Evolutionary conservation across 1,140 invertebrate genomes (phyloP).

Genomic region (Cotesia glomerata): DNA sequence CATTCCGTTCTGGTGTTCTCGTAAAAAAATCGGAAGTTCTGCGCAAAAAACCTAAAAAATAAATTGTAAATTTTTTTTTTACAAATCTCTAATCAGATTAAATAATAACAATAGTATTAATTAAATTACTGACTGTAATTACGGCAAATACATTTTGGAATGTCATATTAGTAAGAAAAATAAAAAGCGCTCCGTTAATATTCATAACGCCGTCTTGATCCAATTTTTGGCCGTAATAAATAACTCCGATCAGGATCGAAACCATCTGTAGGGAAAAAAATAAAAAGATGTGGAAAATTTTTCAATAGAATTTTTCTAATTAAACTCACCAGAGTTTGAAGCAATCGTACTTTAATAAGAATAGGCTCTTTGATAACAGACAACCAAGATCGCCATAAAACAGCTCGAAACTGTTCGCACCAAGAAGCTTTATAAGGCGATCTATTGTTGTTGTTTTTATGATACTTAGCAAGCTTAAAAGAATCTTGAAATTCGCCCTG

Average conservation of each 20-base stretch:
- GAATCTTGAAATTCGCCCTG: slow-evolving; percentile 49
- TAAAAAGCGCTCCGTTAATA: slow-evolving; percentile 94
- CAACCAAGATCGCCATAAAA: slow-evolving; percentile 90
- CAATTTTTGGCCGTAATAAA: slow-evolving; percentile 86
- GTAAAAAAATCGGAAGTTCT: slow-evolving; percentile 89
- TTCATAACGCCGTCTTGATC: slow-evolving; percentile 92
- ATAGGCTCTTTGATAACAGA: slow-evolving; percentile 88
- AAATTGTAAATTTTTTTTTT: slow-evolving; percentile 17
- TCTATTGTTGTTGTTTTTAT: slow-evolving; percentile 19
- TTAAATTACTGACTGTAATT: slow-evolving; percentile 75
- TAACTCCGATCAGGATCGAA: slow-evolving; percentile 82
- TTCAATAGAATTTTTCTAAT: slow-evolving; percentile 8
- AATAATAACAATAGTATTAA: slow-evolving; percentile 7
- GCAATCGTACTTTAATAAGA: slow-evolving; percentile 83
- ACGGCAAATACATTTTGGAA: slow-evolving; percentile 92
- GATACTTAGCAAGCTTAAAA: slow-evolving; percentile 17
- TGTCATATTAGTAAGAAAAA: slow-evolving; percentile 92
- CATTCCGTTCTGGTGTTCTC: slow-evolving; percentile 90
- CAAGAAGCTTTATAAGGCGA: slow-evolving; percentile 85
- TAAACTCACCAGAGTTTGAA: slow-evolving; percentile 85
- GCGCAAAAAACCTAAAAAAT: slow-evolving; percentile 84
- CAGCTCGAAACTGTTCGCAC: slow-evolving; percentile 85
- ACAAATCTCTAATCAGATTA: no score
- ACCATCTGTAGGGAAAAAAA: slow-evolving; percentile 72
- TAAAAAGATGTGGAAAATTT: slow-evolving; percentile 21